These are phyloP conservation scores for Macaca fascicularis DNA, from an alignment of 2,113 vertebrate genomes.

Conservation along the genomic window T2T-MFA8v1.1 NC_088376.1:21095001-21095500, in stretches of 20 bases:
- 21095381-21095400: background rate
- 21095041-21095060: background rate
- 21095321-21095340: background rate
- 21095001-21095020: background rate
- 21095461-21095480: no score
- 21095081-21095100: background rate
- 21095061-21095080: background rate
- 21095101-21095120: background rate
- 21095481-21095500: no score
- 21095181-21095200: background rate
- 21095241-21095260: background rate
- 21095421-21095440: no score
- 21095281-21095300: background rate
- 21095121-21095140: background rate
- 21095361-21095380: background rate
- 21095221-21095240: background rate
- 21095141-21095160: background rate
- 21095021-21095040: background rate
- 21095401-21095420: no score
- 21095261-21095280: background rate
- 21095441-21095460: no score
- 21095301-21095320: background rate
- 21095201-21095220: background rate
- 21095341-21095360: background rate
- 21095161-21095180: background rate